These are phyloP conservation scores for Bovichtus variegatus DNA, from an alignment of 2,797 vertebrate genomes.

Conservation along the genomic window DNA sequence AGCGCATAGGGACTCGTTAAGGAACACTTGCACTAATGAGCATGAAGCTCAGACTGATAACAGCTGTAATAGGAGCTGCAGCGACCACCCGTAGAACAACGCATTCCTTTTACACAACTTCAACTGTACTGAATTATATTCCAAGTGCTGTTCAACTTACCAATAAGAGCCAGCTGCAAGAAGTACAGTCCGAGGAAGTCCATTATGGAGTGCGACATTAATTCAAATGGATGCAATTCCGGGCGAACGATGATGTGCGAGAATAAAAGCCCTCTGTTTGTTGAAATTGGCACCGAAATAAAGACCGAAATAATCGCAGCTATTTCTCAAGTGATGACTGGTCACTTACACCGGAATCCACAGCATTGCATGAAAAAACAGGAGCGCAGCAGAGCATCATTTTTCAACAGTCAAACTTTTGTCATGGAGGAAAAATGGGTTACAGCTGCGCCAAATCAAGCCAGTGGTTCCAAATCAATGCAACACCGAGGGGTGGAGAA, in stretches of 20 bases:
- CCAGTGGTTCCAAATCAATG: slow-evolving; percentile 19
- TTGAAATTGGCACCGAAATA: slow-evolving; percentile 53
- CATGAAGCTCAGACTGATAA: neutral
- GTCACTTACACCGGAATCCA: slow-evolving; percentile 66
- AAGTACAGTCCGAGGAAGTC: slow-evolving; percentile 81
- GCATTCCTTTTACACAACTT: slow-evolving; percentile 37
- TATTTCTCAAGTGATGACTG: slow-evolving; percentile 70
- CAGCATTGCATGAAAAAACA: slow-evolving; percentile 52
- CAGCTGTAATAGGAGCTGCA: slow-evolving; percentile 15
- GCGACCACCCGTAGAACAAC: slow-evolving; percentile 11
- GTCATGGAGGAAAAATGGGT: slow-evolving; percentile 31
- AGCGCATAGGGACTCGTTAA: neutral
- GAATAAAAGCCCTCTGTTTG: slow-evolving; percentile 58
- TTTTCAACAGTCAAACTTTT: slow-evolving; percentile 75
- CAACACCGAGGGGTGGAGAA: neutral
- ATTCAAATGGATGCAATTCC: slow-evolving; percentile 69
- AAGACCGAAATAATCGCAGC: slow-evolving; percentile 53
- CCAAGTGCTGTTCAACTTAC: slow-evolving; percentile 70
- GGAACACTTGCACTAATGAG: slow-evolving; percentile 2
- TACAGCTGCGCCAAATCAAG: slow-evolving; percentile 43
- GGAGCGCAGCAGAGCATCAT: slow-evolving; percentile 59
- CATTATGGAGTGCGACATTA: slow-evolving; percentile 67
- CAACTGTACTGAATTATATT: neutral
- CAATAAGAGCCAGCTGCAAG: slow-evolving; percentile 79
- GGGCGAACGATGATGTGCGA: slow-evolving; percentile 43